phyloP scores from a whole-genome alignment of 2,888 invertebrate genomes.

The Zonitis immaculata region DNA sequence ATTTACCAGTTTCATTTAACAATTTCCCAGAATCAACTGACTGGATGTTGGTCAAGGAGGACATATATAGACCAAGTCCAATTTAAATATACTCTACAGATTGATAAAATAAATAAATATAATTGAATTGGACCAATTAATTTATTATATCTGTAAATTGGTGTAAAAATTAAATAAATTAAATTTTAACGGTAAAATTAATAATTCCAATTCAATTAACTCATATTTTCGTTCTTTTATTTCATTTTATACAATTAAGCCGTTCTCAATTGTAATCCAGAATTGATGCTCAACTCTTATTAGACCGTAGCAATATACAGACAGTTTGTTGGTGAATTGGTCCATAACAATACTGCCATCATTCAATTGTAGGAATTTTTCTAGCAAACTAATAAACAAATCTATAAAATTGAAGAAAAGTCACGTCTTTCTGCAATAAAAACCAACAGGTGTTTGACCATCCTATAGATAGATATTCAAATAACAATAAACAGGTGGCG shows the following conservation, averaged over 20 bases:
- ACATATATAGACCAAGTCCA: not conserved
- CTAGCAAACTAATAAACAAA: too few species aligned
- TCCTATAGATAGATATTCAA: too few species aligned
- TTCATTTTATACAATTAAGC: not conserved
- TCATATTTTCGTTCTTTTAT: not conserved
- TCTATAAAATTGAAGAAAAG: too few species aligned
- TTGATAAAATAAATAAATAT: too few species aligned
- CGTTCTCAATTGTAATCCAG: not conserved
- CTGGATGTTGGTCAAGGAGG: constrained; percentile 26
- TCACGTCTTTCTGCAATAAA: too few species aligned
- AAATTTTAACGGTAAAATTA: not conserved
- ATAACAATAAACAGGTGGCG: not conserved
- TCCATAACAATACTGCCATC: not conserved
- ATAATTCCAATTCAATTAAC: not conserved
- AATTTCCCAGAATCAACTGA: constrained; percentile 13
- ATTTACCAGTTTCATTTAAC: constrained; percentile 7
- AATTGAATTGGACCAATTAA: too few species aligned
- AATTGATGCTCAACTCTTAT: not conserved
- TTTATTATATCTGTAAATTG: too few species aligned
- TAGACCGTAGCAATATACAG: not conserved
- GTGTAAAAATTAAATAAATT: not conserved
- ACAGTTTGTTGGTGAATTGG: not conserved
- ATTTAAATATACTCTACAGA: too few species aligned
- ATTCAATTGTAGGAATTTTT: not conserved
- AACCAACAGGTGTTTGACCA: constrained; percentile 1